Percentiles rank a stretch among this genome's conserved stretches.
Conservation (phyloP, 2,797 vertebrate genomes). For the Trichosurus vulpecula region DNA sequence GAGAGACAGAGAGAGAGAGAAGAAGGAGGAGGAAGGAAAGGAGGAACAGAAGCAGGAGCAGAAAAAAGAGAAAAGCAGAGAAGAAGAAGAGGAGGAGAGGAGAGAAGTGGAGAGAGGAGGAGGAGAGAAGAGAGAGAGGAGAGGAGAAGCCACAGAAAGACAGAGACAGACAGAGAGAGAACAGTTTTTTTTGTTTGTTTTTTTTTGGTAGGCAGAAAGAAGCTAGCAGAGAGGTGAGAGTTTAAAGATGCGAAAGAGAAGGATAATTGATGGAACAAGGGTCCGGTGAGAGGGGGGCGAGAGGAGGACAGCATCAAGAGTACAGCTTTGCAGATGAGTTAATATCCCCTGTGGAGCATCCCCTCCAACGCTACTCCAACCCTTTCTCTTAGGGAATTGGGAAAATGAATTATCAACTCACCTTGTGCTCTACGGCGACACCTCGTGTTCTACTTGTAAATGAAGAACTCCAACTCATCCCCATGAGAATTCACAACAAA, state of each 20-base stretch:
- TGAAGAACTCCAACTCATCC: neutral
- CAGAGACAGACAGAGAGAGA: neutral
- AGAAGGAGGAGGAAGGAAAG: neutral
- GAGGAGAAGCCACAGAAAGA: neutral
- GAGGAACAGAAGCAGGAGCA: neutral
- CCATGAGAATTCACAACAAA: conserved; percentile 19
- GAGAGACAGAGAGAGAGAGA: neutral
- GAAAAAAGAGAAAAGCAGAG: neutral
- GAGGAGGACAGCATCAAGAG: neutral
- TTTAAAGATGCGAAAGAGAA: neutral
- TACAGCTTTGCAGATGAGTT: neutral
- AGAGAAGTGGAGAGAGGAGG: neutral
- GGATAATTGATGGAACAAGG: neutral
- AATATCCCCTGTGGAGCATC: neutral
- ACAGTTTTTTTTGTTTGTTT: too few species aligned
- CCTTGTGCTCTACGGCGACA: neutral
- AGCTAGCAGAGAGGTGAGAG: neutral
- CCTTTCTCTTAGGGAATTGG: neutral
- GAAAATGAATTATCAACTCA: neutral
- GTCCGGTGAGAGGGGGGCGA: neutral
- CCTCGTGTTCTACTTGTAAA: neutral
- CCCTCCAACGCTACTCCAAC: neutral
- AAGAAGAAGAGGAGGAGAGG: neutral
- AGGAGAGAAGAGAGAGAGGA: neutral
- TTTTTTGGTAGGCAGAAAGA: neutral